Conservation (phyloP, 2,888 invertebrate genomes). For the Callinectes sapidus region DNA sequence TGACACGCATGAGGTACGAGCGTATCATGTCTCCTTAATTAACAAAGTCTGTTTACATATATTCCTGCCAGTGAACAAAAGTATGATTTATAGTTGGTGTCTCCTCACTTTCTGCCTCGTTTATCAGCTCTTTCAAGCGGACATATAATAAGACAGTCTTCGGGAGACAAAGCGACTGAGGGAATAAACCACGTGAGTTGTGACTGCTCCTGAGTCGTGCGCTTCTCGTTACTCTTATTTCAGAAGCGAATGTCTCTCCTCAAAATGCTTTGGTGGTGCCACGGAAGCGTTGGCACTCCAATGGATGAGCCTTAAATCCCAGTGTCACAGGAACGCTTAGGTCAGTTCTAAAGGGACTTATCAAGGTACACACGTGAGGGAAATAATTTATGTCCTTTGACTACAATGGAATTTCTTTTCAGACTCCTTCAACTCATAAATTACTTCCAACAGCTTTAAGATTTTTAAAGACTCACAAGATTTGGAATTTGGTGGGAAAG, state of each 20-base stretch:
- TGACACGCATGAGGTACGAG: neutral
- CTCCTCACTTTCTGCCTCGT: neutral
- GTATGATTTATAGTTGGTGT: neutral
- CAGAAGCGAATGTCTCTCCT: neutral
- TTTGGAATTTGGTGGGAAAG: neutral
- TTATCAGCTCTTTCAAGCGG: neutral
- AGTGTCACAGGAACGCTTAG: conserved; percentile 32
- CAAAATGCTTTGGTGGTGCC: conserved; percentile 14
- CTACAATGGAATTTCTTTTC: conserved; percentile 27
- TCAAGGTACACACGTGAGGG: conserved; percentile 35
- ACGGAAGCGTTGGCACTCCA: neutral
- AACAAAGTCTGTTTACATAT: neutral
- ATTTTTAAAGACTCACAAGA: neutral
- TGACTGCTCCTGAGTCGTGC: neutral
- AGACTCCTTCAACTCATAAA: neutral
- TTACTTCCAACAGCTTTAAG: neutral
- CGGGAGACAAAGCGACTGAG: neutral
- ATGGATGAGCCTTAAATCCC: neutral
- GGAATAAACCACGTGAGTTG: neutral
- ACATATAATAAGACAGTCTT: neutral
- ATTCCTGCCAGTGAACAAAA: neutral
- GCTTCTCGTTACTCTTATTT: neutral
- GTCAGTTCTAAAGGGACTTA: conserved; percentile 14
- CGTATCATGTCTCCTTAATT: neutral
- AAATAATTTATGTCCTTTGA: conserved; percentile 23